Conservation (phyloP, 92 coral and sea anemone genomes). For the Zoanthus sociatus region DNA sequence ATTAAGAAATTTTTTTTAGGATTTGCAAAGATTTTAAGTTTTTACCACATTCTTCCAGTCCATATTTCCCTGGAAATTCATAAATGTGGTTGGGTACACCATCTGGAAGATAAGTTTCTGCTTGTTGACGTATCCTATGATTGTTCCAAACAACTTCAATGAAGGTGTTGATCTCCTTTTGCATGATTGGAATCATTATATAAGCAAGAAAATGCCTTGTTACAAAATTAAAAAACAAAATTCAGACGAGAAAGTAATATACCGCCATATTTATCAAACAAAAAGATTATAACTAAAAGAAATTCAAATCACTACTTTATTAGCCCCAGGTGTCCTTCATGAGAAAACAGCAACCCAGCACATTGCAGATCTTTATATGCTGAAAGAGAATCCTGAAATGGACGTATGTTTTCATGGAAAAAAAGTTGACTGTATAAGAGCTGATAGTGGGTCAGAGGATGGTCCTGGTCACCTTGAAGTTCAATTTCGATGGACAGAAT, state of each 20-base stretch:
- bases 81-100: conserved; percentile 60
- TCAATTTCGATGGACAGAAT: conserved; percentile 70
- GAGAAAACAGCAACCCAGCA: conserved; percentile 50
- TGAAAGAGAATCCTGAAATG: conserved; percentile 34
- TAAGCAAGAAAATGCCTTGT: conserved; percentile 50
- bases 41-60: conserved; percentile 61
- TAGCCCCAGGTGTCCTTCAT: conserved; percentile 49
- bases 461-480: conserved; percentile 59
- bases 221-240: conserved; percentile 11
- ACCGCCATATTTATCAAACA: not conserved
- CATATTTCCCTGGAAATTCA: conserved; percentile 52
- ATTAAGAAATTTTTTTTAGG: not conserved
- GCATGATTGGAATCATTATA: conserved; percentile 62
- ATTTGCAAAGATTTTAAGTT: not conserved
- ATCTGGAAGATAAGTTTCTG: conserved; percentile 58
- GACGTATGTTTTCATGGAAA: conserved; percentile 26
- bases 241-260: not conserved
- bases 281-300: conserved; percentile 2
- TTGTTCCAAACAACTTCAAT: conserved; percentile 62
- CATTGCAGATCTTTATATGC: conserved; percentile 47
- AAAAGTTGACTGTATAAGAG: conserved; percentile 62
- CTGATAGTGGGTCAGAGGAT: conserved; percentile 61
- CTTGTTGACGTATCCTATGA: conserved; percentile 52
- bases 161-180: conserved; percentile 57
- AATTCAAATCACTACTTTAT: no score